phyloP scores from a whole-genome alignment of 2,797 vertebrate species.

The Thamnophis elegans region DNA sequence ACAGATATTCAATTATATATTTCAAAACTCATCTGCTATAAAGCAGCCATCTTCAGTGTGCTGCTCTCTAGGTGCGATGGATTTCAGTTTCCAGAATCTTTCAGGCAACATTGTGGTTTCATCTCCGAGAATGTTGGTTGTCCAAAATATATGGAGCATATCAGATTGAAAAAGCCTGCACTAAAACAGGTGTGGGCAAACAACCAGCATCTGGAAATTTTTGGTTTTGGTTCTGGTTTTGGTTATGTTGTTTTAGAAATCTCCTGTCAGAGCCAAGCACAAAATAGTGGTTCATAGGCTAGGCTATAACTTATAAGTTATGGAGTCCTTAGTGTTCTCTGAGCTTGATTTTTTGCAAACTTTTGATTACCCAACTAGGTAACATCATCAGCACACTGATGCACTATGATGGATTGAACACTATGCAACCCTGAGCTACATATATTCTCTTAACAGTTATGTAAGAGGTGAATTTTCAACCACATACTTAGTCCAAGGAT shows the following conservation, averaged over 20 bases:
- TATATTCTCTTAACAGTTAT: neutral
- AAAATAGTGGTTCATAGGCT: neutral
- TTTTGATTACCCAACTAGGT: neutral
- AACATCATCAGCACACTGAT: neutral
- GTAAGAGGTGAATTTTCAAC: neutral
- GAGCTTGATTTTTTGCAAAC: neutral
- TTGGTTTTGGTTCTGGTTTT: neutral
- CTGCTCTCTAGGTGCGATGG: neutral
- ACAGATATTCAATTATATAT: neutral
- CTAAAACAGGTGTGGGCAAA: neutral
- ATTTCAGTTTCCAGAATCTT: neutral
- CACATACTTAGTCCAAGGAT: neutral
- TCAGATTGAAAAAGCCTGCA: neutral
- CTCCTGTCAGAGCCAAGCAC: neutral
- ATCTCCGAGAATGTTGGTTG: neutral
- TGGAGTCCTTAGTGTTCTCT: neutral
- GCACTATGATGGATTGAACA: neutral
- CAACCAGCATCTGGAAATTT: neutral
- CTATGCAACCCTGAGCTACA: neutral
- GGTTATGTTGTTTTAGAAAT: neutral
- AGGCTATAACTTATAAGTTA: neutral
- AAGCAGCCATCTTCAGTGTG: neutral
- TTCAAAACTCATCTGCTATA: neutral
- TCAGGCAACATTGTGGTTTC: neutral
- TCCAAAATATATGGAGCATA: neutral